Evolutionary conservation across 2,888 invertebrate species (phyloP), one percentile per base, ranked within the genome.

Genomic region (Periphyllus acericola): DNA sequence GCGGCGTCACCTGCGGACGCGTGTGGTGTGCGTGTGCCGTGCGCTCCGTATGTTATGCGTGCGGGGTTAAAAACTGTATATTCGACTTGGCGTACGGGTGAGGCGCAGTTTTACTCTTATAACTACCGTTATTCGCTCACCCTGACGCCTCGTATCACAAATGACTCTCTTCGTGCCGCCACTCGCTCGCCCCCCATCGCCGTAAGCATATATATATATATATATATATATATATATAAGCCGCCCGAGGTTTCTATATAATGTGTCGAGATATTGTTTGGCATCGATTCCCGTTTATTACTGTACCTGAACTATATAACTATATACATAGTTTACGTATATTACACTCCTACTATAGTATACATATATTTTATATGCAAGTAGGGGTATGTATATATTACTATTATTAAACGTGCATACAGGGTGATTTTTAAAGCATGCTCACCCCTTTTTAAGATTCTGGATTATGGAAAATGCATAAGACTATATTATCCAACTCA

Each of bases 211-310:
- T 34, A 25, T n/a, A n/a, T n/a, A n/a, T n/a, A n/a, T n/a, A n/a
- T n/a, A n/a, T n/a, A n/a, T 60, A 32, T 79, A 66, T n/a, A n/a
- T n/a, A n/a, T n/a, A n/a, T 60, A 32, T 79, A 66, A 46, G 75
- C 66, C 40, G 40, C 40, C 34, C n/a, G 76, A 78, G 75, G 32
- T 86, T 79, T 80, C 60, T 80, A 60, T 25, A 60, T 82, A 86
- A 86, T 55, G 68, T 29, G 86, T 72, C 79, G 80, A 79, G 79
- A 86, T 86, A 86, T 86, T 86, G 79, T 86, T 46, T 80, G 79
- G 80, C 66, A 79, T 78, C 86, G 86, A 78, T 78, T 86, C 71
- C 40, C 78, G 36, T 86, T 79, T 79, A 79, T 79, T 79, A 79
- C 21, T 25, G 3, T 60, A 21, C 21, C 6, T 60, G 14, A 46